Conservation (phyloP, 2,888 invertebrate genomes). For the Celastrina argiolus region DNA sequence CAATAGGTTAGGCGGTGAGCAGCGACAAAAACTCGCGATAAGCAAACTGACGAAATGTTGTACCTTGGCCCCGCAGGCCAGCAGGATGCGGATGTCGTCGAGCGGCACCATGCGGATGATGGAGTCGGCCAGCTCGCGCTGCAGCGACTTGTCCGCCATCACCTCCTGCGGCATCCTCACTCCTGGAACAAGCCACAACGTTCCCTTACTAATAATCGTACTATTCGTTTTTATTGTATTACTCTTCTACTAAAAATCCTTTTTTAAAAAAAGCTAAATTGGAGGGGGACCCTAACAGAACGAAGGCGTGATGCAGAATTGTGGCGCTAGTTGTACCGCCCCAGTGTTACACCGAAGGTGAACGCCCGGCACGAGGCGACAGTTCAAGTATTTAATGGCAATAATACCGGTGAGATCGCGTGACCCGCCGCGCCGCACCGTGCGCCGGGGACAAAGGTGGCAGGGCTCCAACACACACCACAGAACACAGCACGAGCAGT, state of each 20-base stretch:
- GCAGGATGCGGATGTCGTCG: conserved; percentile 89
- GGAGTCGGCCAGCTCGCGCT: conserved; percentile 92
- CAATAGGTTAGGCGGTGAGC: no score
- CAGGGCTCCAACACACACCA: conserved; percentile 33
- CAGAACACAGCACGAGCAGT: no score
- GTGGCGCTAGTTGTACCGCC: no score
- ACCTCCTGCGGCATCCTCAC: conserved; percentile 83
- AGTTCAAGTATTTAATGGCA: background rate
- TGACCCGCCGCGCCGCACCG: background rate
- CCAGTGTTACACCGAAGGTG: background rate
- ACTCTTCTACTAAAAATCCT: no score
- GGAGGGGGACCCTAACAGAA: no score
- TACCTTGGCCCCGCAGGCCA: conserved; percentile 91
- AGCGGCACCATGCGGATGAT: conserved; percentile 92
- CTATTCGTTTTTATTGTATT: no score
- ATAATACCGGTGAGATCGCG: background rate
- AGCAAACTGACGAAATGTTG: background rate
- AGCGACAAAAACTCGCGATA: no score
- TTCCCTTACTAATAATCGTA: no score
- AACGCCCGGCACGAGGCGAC: background rate
- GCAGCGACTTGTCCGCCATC: conserved; percentile 83
- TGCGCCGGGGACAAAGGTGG: conserved; percentile 36
- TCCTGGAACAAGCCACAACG: background rate
- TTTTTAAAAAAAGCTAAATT: no score
- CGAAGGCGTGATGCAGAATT: no score